Conservation (phyloP, 2,888 invertebrate genomes). For the Lithophane leautieri region DNA sequence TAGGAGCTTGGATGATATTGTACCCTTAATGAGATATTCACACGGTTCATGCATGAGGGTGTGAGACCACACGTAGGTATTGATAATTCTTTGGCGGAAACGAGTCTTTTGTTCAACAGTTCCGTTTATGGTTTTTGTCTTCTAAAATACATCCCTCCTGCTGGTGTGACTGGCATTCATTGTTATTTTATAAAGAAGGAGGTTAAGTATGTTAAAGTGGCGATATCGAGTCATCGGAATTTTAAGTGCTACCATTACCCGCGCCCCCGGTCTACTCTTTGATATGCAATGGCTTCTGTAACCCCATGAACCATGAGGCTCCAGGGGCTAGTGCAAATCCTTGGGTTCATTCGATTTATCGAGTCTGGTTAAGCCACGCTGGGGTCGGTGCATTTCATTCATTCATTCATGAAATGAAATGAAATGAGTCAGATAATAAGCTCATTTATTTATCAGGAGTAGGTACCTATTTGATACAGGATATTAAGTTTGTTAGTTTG, state of each 20-base stretch:
- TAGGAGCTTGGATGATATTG: conserved; percentile 20
- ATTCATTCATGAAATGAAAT: too few species aligned
- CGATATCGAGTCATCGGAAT: neutral
- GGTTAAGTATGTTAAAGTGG: neutral
- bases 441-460: conserved; percentile 12
- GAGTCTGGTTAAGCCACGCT: too few species aligned
- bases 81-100: conserved; percentile 32
- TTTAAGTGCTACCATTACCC: too few species aligned
- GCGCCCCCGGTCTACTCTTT: too few species aligned
- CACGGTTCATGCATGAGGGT: conserved; percentile 37
- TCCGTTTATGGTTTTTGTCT: conserved; percentile 8
- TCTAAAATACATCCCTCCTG: conserved; percentile 2
- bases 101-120: conserved; percentile 32
- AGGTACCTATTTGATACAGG: neutral
- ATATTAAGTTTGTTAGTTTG: conserved; percentile 10
- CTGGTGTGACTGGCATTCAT: neutral
- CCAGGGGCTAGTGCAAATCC: too few species aligned
- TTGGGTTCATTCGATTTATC: too few species aligned
- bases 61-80: conserved; percentile 44
- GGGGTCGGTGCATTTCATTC: too few species aligned
- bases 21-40: conserved; percentile 27
- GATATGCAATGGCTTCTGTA: too few species aligned
- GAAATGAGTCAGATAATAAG: conserved; percentile 7
- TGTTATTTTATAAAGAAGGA: neutral
- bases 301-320: too few species aligned